Evolutionary conservation across 2,797 vertebrate species (phyloP), one percentile per base, ranked within the genome.

Genomic region (Margarornis squamiger): DNA sequence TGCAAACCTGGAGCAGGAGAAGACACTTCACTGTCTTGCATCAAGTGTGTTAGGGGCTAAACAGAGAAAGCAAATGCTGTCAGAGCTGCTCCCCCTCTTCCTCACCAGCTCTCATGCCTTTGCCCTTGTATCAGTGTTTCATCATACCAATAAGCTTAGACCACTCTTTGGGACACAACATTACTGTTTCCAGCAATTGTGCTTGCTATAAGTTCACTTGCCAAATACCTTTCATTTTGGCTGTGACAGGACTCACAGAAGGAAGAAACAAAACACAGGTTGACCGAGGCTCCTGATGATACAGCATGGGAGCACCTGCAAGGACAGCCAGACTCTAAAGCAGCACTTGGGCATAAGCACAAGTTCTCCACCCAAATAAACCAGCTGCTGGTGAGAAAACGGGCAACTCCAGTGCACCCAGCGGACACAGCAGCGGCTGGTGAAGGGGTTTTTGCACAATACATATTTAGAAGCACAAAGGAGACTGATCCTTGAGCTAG

Each of bases 381-480:
- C 23, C 52, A 32, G 62, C 6, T 14, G 1, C 30, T 6, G 20
- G 19, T 0, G 1, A 51, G 43, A 26, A n/a, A 68, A 30, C 0
- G 0, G 48, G 59, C 51, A 34, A 19, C 32, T 51, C 26, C 17
- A 1, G 77, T 5, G 3, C 58, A 74, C 19, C 12, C 87, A 32
- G 3, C 2, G 49, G 67, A 63, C 73, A 34, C 1, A 7, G 67
- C 51, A 75, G 36, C 10, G 1, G 59, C 68, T 72, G 86, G 67
- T 1, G 57, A n/a, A 61, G 45, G 34, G 26, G 1, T 32, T 89
- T 97, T 91, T 73, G 34, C 75, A 95, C 90, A 95, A 87, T 66
- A 74, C 88, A 89, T 88, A 95, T 97, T 96, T 96, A 95, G 24
- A 92, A 72, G 92, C 92, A 97, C 94, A 95, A 63, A 95, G 85